Evolutionary conservation across 2,797 vertebrate species (phyloP).

Genomic region (Argentina silus): DNA sequence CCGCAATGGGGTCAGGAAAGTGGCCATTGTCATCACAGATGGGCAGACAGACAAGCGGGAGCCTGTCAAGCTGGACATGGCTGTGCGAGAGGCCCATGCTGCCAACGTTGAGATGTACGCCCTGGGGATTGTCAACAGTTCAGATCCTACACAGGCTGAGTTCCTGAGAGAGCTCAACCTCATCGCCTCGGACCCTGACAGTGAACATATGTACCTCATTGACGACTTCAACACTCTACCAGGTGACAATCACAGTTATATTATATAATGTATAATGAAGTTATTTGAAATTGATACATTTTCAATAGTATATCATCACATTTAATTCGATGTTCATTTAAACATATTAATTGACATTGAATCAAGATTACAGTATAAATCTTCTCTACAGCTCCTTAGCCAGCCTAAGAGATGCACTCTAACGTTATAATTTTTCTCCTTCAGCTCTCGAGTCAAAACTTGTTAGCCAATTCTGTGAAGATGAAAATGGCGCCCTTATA

Average conservation of each 20-base stretch:
- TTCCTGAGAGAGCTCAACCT: constrained; percentile 88
- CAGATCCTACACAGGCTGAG: constrained; percentile 85
- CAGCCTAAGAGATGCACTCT: no score
- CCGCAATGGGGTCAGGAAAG: constrained; percentile 85
- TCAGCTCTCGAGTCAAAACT: constrained; percentile 88
- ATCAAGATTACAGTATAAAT: no score
- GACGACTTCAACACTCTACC: constrained; percentile 91
- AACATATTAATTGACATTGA: no score
- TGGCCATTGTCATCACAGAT: constrained; percentile 91
- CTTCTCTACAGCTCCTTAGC: neutral
- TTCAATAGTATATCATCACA: neutral
- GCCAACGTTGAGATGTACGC: constrained; percentile 93
- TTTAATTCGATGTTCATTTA: no score
- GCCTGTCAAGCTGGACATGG: constrained; percentile 85
- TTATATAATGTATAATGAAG: neutral
- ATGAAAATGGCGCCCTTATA: constrained; percentile 88
- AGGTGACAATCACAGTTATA: constrained; percentile 71
- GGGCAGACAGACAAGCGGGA: constrained; percentile 91
- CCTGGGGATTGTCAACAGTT: constrained; percentile 88
- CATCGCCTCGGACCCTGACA: constrained; percentile 91
- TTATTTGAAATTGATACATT: neutral
- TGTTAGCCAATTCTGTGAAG: constrained; percentile 91
- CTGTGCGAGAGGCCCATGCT: constrained; percentile 87
- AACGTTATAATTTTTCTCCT: neutral
- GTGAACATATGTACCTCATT: constrained; percentile 90